Percentiles rank a stretch among this genome's conserved stretches.
phyloP scores from a whole-genome alignment of 2,797 vertebrate genomes.

The Cyprinella venusta region DNA sequence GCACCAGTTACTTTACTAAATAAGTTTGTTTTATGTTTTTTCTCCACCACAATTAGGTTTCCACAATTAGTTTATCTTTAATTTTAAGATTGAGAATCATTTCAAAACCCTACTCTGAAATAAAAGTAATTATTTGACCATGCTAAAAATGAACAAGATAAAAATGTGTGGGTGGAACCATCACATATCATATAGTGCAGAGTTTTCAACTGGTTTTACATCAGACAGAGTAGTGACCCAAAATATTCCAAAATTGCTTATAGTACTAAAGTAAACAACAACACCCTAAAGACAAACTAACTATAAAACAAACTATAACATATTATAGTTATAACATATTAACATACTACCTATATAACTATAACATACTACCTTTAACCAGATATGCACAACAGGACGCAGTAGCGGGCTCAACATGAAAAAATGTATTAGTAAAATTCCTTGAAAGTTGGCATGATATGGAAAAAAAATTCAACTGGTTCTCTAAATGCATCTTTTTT shows the following conservation, averaged over 20 bases:
- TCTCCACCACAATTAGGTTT: neutral
- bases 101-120: neutral
- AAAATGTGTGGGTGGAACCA: neutral
- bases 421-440: neutral
- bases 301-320: neutral
- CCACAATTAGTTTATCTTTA: neutral
- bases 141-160: neutral
- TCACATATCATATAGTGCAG: neutral
- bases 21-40: neutral
- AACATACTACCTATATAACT: no score
- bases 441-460: no score
- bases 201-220: neutral
- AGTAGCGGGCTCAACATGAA: neutral
- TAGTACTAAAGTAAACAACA: neutral
- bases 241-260: neutral
- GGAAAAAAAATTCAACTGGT: no score
- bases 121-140: neutral
- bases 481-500: no score
- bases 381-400: neutral
- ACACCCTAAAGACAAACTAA: neutral
- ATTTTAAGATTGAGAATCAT: neutral
- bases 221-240: neutral
- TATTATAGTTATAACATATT: neutral
- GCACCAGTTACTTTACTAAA: neutral
- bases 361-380: neutral